phyloP scores from a whole-genome alignment of 2,888 invertebrate genomes.

The Temnothorax ravouxi region DNA sequence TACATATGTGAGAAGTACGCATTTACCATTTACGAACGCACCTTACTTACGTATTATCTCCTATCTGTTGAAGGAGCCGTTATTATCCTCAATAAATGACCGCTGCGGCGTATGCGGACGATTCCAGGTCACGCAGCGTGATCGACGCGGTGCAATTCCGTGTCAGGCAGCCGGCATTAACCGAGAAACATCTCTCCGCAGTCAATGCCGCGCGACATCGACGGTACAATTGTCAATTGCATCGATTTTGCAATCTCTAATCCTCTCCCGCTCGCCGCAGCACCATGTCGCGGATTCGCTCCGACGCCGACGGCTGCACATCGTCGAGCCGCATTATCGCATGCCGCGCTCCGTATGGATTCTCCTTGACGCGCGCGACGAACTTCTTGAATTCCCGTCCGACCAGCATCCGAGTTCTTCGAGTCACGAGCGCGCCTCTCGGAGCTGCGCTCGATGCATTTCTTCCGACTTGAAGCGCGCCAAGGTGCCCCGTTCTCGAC shows the following conservation, averaged over 20 bases:
- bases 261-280: background rate
- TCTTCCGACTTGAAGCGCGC: background rate
- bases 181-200: slow-evolving; percentile 47
- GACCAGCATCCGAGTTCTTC: background rate
- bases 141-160: slow-evolving; percentile 64
- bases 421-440: slow-evolving; percentile 25
- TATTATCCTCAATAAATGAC: slow-evolving; percentile 61
- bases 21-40: background rate
- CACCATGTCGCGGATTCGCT: slow-evolving; percentile 8
- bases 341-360: background rate
- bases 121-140: slow-evolving; percentile 59
- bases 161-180: slow-evolving; percentile 54
- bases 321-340: slow-evolving; percentile 25
- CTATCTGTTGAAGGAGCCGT: slow-evolving; percentile 11
- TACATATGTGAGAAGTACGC: background rate
- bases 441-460: background rate
- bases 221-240: slow-evolving; percentile 31
- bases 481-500: background rate
- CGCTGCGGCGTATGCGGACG: slow-evolving; percentile 65
- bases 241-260: slow-evolving; percentile 9
- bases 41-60: slow-evolving; percentile 10
- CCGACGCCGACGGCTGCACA: slow-evolving; percentile 9
- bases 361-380: slow-evolving; percentile 17
- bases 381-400: background rate
- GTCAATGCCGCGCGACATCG: slow-evolving; percentile 53